Evolutionary conservation across 2,113 vertebrate genomes (phyloP).

Genomic region (Danio rerio): DNA sequence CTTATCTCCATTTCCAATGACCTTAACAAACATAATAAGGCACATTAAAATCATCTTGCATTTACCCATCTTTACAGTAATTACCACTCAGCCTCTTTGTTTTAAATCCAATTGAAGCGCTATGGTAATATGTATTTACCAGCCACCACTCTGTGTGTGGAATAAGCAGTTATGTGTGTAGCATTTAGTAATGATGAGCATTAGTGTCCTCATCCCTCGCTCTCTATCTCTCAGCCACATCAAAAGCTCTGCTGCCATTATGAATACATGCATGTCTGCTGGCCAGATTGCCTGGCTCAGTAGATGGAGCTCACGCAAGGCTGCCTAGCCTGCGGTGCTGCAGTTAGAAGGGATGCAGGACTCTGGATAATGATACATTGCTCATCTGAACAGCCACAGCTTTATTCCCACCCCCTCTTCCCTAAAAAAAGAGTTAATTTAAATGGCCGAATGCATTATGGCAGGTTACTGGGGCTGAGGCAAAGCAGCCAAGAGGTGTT

Average conservation of each 20-base stretch:
- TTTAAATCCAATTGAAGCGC: slow-evolving; percentile 86
- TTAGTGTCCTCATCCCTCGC: slow-evolving; percentile 72
- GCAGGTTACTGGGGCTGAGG: slow-evolving; percentile 75
- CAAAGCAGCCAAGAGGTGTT: slow-evolving; percentile 94
- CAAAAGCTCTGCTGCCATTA: slow-evolving; percentile 70
- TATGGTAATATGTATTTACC: slow-evolving; percentile 91
- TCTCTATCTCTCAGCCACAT: slow-evolving; percentile 44
- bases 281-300: slow-evolving; percentile 95
- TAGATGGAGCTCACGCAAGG: slow-evolving; percentile 86
- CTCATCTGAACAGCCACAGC: slow-evolving; percentile 90
- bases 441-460: slow-evolving; percentile 97
- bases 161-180: slow-evolving; percentile 76
- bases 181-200: slow-evolving; percentile 82
- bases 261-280: slow-evolving; percentile 91
- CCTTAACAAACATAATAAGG: too few relatives aligned
- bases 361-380: slow-evolving; percentile 93
- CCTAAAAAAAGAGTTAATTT: slow-evolving; percentile 89
- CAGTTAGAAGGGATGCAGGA: slow-evolving; percentile 65
- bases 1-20: too few relatives aligned
- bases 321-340: slow-evolving; percentile 89
- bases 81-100: slow-evolving; percentile 87
- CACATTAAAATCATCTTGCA: slow-evolving; percentile 74
- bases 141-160: slow-evolving; percentile 76
- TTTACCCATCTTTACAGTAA: slow-evolving; percentile 92
- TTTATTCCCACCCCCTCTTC: slow-evolving; percentile 65